A percentile compares a stretch with the other conserved stretches of the same genome.
Evolutionary conservation across 1,140 invertebrate species (phyloP).

Genomic region (Drosophila bipectinata): DNA sequence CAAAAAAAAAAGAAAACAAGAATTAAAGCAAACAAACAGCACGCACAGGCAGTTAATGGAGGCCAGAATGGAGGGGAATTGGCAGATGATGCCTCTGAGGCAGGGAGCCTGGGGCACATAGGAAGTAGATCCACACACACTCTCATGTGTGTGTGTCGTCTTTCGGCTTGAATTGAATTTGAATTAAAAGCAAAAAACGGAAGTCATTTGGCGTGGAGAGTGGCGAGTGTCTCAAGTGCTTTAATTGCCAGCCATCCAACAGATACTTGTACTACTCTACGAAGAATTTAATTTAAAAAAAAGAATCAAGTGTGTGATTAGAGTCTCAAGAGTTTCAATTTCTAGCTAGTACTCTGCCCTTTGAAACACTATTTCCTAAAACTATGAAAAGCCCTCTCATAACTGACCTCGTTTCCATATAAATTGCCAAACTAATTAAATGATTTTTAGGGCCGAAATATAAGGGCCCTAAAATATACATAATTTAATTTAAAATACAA

Average conservation of each 20-base stretch:
- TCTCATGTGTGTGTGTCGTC: slow-evolving; percentile 3
- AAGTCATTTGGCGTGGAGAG: slow-evolving; percentile 44
- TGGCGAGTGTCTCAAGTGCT: slow-evolving; percentile 53
- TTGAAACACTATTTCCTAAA: neutral
- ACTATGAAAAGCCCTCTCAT: neutral
- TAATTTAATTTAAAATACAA: slow-evolving; percentile 30
- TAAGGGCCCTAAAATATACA: slow-evolving; percentile 9
- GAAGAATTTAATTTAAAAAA: slow-evolving; percentile 36
- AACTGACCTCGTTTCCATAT: slow-evolving; percentile 8
- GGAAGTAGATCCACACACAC: slow-evolving; percentile 15
- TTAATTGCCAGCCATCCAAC: slow-evolving; percentile 49
- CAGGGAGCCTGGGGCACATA: slow-evolving; percentile 12
- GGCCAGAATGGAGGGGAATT: slow-evolving; percentile 23
- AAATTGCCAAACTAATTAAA: slow-evolving; percentile 5
- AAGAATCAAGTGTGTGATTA: slow-evolving; percentile 13
- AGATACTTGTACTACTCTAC: slow-evolving; percentile 20
- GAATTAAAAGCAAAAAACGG: slow-evolving; percentile 42
- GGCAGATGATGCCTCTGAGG: slow-evolving; percentile 15
- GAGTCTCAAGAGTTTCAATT: slow-evolving; percentile 27
- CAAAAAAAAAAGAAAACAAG: slow-evolving; percentile 25
- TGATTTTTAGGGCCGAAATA: no score
- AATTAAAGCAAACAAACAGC: slow-evolving; percentile 65
- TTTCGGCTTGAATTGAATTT: slow-evolving; percentile 30
- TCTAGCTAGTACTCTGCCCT: neutral
- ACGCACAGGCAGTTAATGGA: slow-evolving; percentile 64